These are phyloP conservation scores for Noturus placidus DNA, from an alignment of 2,113 vertebrate genomes.

Conservation along the genomic window DNA sequence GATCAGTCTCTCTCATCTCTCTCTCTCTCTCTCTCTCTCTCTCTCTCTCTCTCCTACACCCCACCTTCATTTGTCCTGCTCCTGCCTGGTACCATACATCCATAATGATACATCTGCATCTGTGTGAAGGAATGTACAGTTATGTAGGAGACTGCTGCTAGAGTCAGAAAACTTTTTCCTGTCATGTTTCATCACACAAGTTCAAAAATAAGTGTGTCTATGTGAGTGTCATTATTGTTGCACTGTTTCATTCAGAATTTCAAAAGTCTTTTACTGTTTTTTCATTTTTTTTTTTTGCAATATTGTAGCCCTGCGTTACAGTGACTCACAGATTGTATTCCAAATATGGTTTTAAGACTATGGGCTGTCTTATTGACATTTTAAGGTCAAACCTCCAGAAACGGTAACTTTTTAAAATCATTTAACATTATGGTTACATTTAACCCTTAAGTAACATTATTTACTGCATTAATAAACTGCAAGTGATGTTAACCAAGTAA, in stretches of 20 bases:
- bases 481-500: background rate
- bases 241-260: background rate
- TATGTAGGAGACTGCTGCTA: background rate
- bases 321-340: background rate
- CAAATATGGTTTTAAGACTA: background rate
- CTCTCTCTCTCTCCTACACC: background rate
- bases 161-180: background rate
- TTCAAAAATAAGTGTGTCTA: background rate
- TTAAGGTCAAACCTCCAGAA: background rate
- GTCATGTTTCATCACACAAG: background rate
- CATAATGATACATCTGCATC: background rate
- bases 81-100: constrained; percentile 21
- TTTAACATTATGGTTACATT: background rate
- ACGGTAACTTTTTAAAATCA: background rate
- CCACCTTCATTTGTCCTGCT: background rate
- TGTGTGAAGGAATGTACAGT: background rate
- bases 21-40: too few species aligned
- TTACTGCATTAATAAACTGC: background rate
- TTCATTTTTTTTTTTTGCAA: background rate
- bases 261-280: background rate
- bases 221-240: background rate
- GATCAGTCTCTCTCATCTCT: too few species aligned
- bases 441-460: background rate
- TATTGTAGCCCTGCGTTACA: background rate
- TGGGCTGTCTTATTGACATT: background rate